Base-by-base conservation (phyloP, 2,888 invertebrate genomes). In the Aradus depressus region DNA sequence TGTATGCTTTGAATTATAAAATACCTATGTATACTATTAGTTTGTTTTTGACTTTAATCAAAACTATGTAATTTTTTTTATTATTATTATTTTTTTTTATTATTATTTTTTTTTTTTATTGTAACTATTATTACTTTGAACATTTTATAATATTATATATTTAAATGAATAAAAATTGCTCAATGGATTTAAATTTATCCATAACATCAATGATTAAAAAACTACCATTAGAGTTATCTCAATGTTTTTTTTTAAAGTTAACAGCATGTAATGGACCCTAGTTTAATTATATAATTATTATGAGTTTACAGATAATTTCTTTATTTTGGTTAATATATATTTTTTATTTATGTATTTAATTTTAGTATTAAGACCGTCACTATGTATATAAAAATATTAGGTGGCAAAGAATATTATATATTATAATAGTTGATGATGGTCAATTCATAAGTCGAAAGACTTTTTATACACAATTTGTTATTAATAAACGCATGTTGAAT, bases 371-470 rank as follows among this genome's bases (percentile, higher is more conserved):
- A 23, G 25, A 25, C 31, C 34, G 25, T 45, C 23, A 45, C 22
- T 21, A n/a, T 49, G 49, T 49, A 42, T 21, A 50, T 50, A 50
- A 41, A 43, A 34, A 35, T 42, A 19, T n/a, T 42, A 42, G 50
- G 42, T 42, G 50, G 50, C 25, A 22, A 34, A 10, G 31, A 31
- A n/a, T 31, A n/a, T 31, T 31, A n/a, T 31, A 31, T 31, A 31
- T 10, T 31, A 10, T 32, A 49, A 42, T 31, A 41, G 41, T 42
- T 41, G 49, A 31, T 25, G 51, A 54, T 50, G 51, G 56, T 56
- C 56, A 56, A 56, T 56, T 56, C 51, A 54, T 54, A 50, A 56
- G 54, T 44, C 42, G 45, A 53, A 44, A 50, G 49, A 51, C 48
- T 50, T 38, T 41, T 50, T 44, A 52, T 44, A 53, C 37, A 50